Conservation (phyloP, 2,797 vertebrate genomes). For the Catostomus latipinnis region DNA sequence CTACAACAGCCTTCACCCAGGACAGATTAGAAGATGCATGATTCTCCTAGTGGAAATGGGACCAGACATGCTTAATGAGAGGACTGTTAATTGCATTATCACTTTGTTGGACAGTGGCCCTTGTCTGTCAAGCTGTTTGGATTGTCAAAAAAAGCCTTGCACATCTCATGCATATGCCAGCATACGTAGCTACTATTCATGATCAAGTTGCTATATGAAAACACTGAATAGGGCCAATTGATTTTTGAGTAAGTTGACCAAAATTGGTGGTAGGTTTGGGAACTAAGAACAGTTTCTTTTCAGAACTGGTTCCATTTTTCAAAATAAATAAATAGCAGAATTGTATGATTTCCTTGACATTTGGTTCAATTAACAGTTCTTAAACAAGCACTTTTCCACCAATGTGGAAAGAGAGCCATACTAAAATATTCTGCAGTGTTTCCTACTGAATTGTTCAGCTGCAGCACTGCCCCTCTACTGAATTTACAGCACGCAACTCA, state of each 20-base stretch:
- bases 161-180: constrained; percentile 13
- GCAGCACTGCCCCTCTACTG: too few species aligned
- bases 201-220: background rate
- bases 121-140: constrained; percentile 31
- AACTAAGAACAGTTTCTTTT: too few species aligned
- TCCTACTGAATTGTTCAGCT: too few species aligned
- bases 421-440: too few species aligned
- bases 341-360: too few species aligned
- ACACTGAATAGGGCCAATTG: background rate
- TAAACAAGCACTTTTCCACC: too few species aligned
- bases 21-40: constrained; percentile 20
- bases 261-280: too few species aligned
- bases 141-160: constrained; percentile 12
- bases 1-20: constrained; percentile 32
- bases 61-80: constrained; percentile 39
- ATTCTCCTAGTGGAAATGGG: constrained; percentile 24
- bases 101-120: constrained; percentile 26
- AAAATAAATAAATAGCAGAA: too few species aligned
- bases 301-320: too few species aligned
- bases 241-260: background rate
- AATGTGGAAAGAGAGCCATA: too few species aligned
- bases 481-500: too few species aligned
- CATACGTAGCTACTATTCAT: constrained; percentile 12
- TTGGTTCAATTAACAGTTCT: too few species aligned
- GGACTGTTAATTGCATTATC: constrained; percentile 48